Percentiles rank a stretch among this genome's conserved stretches.
phyloP scores from a whole-genome alignment of 2,113 vertebrate genomes.

The Paracyprichromis sp. region DNA sequence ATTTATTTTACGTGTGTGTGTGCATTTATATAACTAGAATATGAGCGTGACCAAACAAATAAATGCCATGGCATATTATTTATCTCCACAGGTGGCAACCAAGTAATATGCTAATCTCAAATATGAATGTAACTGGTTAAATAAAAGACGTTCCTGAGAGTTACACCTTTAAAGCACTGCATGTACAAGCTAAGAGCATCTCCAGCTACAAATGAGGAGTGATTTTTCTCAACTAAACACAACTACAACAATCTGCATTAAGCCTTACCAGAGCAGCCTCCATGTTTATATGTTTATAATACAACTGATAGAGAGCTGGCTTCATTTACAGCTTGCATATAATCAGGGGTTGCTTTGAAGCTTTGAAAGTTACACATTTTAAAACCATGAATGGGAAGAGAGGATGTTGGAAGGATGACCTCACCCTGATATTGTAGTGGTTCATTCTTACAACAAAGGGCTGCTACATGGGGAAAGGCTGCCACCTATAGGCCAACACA shows the following conservation, averaged over 20 bases:
- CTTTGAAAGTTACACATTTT: background rate
- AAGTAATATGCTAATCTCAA: background rate
- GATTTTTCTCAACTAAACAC: background rate
- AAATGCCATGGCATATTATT: rapidly evolving
- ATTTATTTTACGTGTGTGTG: background rate
- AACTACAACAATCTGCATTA: background rate
- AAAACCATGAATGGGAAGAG: conserved; percentile 38
- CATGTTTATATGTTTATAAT: background rate
- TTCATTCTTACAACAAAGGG: background rate
- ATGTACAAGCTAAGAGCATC: background rate
- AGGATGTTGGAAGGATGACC: conserved; percentile 54
- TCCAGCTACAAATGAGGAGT: background rate
- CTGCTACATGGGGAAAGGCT: conserved; percentile 33
- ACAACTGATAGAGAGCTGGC: background rate
- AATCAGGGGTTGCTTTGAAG: background rate
- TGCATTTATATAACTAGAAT: rapidly evolving
- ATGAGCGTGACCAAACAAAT: background rate
- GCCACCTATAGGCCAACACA: conserved; percentile 47
- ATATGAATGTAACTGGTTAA: background rate
- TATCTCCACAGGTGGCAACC: background rate
- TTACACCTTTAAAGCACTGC: background rate
- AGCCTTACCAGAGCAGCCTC: background rate
- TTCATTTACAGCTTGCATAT: background rate
- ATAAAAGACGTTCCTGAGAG: background rate
- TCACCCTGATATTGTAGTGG: conserved; percentile 48